Evolutionary conservation across 2,888 invertebrate species (phyloP), one percentile per base, ranked within the genome.

Genomic region (Leucozona laternaria): DNA sequence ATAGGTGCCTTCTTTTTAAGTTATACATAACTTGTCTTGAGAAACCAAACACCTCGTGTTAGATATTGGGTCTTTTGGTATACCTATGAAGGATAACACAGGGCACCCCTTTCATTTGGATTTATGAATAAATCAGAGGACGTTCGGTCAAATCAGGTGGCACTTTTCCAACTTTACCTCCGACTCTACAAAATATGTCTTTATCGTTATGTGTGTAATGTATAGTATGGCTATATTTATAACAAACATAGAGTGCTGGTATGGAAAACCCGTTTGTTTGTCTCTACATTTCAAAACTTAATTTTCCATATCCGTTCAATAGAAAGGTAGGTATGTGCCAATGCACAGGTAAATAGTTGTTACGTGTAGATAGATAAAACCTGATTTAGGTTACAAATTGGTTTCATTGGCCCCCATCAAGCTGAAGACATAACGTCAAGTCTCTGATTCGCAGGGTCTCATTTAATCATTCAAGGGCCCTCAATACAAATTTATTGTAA

Each of bases 131-230:
- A 86, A 79, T 78, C 75, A 86, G 17, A 68, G 45, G 76, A 75
- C 84, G 79, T 71, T 85, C 71, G 66, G 81, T 48, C 72, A 70
- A 66, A 72, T 85, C 85, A 85, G 85, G 85, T 85, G 85, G 77
- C 72, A 81, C 53, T 77, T 85, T 85, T 85, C 80, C 85, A 81
- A 77, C 64, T 64, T 58, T 37, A 15, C 71, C 79, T 71, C 64
- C 58, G 20, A 43, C 75, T 71, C 60, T 28, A 28, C 28, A 28
- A n/a, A n/a, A n/a, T n/a, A n/a, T n/a, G 28, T 5, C 28, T 31
- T 0, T 11, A 31, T 66, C 5, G 11, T 7, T n/a, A 11, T 11
- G 17, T 11, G 15, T n/a, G 15, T 28, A 28, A 28, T 34, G 34
- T 7, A 11, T 20, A 13, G 4, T 17, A 11, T 22, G 15, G n/a